phyloP scores from a whole-genome alignment of 2,797 vertebrate species.

The Thalassophryne amazonica region DNA sequence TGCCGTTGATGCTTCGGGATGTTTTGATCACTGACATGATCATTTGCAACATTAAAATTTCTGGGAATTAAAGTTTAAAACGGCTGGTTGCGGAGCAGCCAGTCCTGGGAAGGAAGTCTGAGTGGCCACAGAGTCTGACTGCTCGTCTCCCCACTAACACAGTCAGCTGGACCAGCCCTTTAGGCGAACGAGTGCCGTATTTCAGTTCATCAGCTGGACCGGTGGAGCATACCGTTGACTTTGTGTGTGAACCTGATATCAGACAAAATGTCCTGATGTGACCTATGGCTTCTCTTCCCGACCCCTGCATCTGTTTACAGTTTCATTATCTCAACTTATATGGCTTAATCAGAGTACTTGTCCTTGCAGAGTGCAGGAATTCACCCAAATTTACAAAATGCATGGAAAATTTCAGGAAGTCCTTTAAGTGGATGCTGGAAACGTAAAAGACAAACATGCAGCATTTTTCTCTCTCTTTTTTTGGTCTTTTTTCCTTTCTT shows the following conservation, averaged over 20 bases:
- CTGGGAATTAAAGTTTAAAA: conserved; percentile 49
- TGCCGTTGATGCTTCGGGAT: conserved; percentile 10
- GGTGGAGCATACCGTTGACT: conserved; percentile 16
- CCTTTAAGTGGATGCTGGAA: conserved; percentile 52
- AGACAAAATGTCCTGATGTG: conserved; percentile 38
- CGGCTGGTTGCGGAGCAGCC: conserved; percentile 47
- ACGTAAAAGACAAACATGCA: conserved; percentile 77
- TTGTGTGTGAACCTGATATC: conserved; percentile 14
- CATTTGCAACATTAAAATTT: conserved; percentile 9
- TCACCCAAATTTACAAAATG: conserved; percentile 57
- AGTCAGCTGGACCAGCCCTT: conserved; percentile 32
- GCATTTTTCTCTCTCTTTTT: conserved; percentile 52
- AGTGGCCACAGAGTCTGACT: conserved; percentile 28
- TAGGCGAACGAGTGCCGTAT: conserved; percentile 31
- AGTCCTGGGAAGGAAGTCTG: conserved; percentile 21
- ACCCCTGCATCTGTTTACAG: conserved; percentile 51
- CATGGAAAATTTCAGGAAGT: conserved; percentile 43
- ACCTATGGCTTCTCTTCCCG: conserved; percentile 44
- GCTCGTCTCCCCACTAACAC: conserved; percentile 11
- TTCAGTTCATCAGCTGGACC: conserved; percentile 26
- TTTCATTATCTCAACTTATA: conserved; percentile 30
- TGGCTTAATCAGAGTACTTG: conserved; percentile 46
- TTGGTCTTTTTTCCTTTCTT: conserved; percentile 33
- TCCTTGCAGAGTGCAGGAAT: conserved; percentile 63
- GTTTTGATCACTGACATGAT: conserved; percentile 25